A percentile compares a stretch with the other conserved stretches of the same genome.
phyloP scores from a whole-genome alignment of 2,113 vertebrate species.

The Leiothrix lutea region DNA sequence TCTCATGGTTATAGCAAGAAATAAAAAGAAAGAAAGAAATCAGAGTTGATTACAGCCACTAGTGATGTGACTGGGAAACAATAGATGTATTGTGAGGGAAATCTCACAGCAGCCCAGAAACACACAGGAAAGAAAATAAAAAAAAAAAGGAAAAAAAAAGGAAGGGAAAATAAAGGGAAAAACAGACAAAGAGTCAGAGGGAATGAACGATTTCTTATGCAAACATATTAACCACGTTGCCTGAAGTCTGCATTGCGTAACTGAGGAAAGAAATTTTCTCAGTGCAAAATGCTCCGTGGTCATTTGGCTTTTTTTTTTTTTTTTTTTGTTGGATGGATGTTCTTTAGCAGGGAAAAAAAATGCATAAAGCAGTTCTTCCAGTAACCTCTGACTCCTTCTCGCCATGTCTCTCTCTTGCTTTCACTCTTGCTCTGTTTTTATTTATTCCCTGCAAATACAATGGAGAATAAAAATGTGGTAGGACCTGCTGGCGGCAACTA shows the following conservation, averaged over 20 bases:
- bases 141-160: not conserved
- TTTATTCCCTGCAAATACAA: constrained; percentile 83
- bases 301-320: not conserved
- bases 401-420: constrained; percentile 51
- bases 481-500: constrained; percentile 81
- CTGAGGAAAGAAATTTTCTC: constrained; percentile 8
- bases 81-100: constrained; percentile 19
- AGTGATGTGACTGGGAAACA: constrained; percentile 32
- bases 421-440: constrained; percentile 73
- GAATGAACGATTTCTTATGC: constrained; percentile 1
- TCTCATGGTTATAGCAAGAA: constrained; percentile 28
- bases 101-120: constrained; percentile 12
- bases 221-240: constrained; percentile 29
- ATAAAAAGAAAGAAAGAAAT: constrained; percentile 14
- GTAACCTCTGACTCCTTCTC: constrained; percentile 70
- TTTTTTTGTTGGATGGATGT: not conserved
- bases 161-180: not conserved
- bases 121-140: not conserved
- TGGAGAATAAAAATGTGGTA: constrained; percentile 80
- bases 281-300: not conserved
- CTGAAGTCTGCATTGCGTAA: not conserved
- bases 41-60: not conserved
- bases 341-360: constrained; percentile 9
- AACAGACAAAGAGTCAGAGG: not conserved
- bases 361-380: constrained; percentile 45